Evolutionary conservation across 2,888 invertebrate species (phyloP), one percentile per base, ranked within the genome.

Genomic region (Electrophaes corylata): DNA sequence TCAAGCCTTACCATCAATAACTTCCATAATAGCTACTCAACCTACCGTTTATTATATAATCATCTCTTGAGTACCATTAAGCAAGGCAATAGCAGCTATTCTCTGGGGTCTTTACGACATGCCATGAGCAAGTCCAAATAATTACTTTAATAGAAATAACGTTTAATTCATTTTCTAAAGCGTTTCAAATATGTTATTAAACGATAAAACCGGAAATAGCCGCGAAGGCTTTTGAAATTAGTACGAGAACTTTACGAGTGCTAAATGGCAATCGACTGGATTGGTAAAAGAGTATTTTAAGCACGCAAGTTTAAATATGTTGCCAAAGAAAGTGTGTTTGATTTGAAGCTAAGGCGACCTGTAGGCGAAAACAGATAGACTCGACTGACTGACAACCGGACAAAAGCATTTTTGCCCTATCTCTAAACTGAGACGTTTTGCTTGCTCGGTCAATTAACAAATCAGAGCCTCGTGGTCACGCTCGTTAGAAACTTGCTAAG

Each of bases 11-110:
- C 23, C 12, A 45, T 50, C 37, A 46, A 33, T 56, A 40, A 52
- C 64, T 72, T 73, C 65, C 29, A 18, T 41, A 41, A 41, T 47
- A 23, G 41, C 66, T 51, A 73, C 52, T 66, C 73, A 78, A 46
- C 73, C 62, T 4, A 50, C 72, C 73, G 62, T 72, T 65, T 70
- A 69, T 66, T 64, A 73, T 77, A 79, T 83, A 81, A 79, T 81
- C 75, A 76, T 70, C 71, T 69, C 70, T 80, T 81, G 78, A 82
- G 75, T 79, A 74, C 70, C 75, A 75, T 73, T 79, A 80, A 81
- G 73, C 71, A 71, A 68, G 71, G 69, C 68, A 75, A 79, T 76
- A 53, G 31, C 39, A 72, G 76, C 79, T 72, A 80, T 81, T 81
- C 76, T 70, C 75, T 66, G 69, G 70, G 70, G 71, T 70, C 73